Evolutionary conservation across 1,140 invertebrate species (phyloP).

Genomic region (Heliconius melpomene): DNA sequence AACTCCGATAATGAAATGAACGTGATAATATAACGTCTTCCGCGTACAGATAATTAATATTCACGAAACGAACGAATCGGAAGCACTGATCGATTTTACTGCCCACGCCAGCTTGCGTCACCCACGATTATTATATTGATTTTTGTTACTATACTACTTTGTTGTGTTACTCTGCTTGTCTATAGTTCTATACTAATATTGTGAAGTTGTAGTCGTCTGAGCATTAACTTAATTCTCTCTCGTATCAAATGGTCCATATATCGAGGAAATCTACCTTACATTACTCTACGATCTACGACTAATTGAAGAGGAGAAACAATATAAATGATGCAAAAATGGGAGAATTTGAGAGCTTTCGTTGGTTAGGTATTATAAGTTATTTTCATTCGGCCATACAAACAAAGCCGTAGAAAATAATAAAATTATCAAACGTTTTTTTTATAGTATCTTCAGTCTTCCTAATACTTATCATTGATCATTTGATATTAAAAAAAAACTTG

Average conservation of each 20-base stretch:
- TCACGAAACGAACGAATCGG: slow-evolving; percentile 25
- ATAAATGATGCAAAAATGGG: no score
- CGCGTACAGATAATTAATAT: slow-evolving; percentile 27
- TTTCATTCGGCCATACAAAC: no score
- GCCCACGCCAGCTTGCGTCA: slow-evolving; percentile 32
- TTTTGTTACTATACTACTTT: not conserved
- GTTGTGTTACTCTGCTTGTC: not conserved
- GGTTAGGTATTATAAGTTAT: no score
- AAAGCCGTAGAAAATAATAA: no score
- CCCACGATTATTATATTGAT: slow-evolving; percentile 28
- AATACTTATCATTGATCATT: no score
- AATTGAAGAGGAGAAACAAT: no score
- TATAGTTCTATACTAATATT: not conserved
- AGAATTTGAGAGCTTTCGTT: no score
- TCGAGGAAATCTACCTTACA: not conserved
- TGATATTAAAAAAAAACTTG: no score
- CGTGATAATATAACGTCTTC: not conserved
- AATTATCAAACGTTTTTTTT: no score
- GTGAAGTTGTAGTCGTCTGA: not conserved
- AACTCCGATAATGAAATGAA: not conserved
- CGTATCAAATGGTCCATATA: not conserved
- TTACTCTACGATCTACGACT: no score
- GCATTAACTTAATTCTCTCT: no score
- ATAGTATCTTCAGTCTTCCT: no score
- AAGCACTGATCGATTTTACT: slow-evolving; percentile 40